Evolutionary conservation across 2,113 vertebrate genomes (phyloP).

Genomic region (Toxotes chatareus): DNA sequence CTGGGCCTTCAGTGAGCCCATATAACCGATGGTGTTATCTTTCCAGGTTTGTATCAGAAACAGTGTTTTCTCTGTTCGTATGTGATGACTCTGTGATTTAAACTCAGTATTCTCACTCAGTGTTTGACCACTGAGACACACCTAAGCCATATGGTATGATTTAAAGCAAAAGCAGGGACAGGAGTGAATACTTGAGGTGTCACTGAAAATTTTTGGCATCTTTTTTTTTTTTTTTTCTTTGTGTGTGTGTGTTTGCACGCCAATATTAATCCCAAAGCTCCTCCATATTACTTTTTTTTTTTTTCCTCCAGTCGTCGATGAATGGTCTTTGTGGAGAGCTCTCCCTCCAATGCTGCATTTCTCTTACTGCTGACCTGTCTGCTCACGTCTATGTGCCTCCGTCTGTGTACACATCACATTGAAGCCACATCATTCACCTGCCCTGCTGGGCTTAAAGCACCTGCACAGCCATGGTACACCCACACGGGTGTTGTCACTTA

Average conservation of each 20-base stretch:
- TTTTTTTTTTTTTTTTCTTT: conserved; percentile 4
- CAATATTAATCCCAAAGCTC: conserved; percentile 48
- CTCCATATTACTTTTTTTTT: conserved; percentile 8
- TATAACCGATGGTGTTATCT: conserved; percentile 32
- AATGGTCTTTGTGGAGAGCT: conserved; percentile 38
- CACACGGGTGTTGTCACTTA: conserved; percentile 35
- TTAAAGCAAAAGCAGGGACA: conserved; percentile 57
- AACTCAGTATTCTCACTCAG: conserved; percentile 70
- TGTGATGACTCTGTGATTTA: conserved; percentile 42
- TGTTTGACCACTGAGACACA: conserved; percentile 59
- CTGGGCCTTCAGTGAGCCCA: conserved; percentile 23
- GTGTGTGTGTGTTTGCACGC: conserved; percentile 8
- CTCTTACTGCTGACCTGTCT: conserved; percentile 58
- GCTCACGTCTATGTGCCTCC: conserved; percentile 68
- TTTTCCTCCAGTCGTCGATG: background rate
- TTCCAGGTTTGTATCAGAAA: conserved; percentile 41
- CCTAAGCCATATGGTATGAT: conserved; percentile 78
- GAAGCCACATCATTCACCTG: conserved; percentile 63
- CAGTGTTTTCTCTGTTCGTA: conserved; percentile 47
- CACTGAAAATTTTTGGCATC: conserved; percentile 19
- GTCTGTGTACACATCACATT: conserved; percentile 59
- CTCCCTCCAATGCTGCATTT: conserved; percentile 57
- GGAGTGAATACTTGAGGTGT: conserved; percentile 37
- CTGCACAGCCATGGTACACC: conserved; percentile 50
- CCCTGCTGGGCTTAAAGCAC: conserved; percentile 45